phyloP scores from a whole-genome alignment of 1,140 invertebrate genomes.

The Drosophila biarmipes region DNA sequence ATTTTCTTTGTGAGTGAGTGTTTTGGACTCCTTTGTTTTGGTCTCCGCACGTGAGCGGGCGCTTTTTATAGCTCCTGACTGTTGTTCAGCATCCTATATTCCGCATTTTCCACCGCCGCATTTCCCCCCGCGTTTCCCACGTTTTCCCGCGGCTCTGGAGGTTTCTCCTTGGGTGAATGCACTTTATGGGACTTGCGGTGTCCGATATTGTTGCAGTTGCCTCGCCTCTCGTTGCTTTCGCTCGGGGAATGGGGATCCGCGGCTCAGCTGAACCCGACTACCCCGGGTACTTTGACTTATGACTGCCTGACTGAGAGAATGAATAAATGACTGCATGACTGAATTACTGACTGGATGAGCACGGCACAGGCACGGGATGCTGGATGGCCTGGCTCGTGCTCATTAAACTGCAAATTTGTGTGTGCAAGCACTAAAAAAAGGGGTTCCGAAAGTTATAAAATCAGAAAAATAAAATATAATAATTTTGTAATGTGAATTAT shows the following conservation, averaged over 20 bases:
- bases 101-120: background rate
- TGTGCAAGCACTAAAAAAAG: background rate
- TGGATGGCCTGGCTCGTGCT: slow-evolving; percentile 2
- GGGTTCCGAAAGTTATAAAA: too few species aligned
- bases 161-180: slow-evolving; percentile 65
- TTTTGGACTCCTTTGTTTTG: slow-evolving; percentile 58
- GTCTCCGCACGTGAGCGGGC: slow-evolving; percentile 63
- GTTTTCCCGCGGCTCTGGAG: slow-evolving; percentile 29
- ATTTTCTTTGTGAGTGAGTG: slow-evolving; percentile 24
- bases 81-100: background rate
- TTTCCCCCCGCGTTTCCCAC: slow-evolving; percentile 3
- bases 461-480: background rate
- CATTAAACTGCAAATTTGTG: slow-evolving; percentile 1
- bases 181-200: slow-evolving; percentile 63
- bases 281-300: slow-evolving; percentile 42
- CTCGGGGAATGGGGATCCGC: slow-evolving; percentile 17
- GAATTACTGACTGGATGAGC: slow-evolving; percentile 3
- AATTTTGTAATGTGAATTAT: too few species aligned
- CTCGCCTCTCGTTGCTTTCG: slow-evolving; percentile 32
- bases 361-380: background rate
- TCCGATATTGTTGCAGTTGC: slow-evolving; percentile 51
- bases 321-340: slow-evolving; percentile 1
- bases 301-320: slow-evolving; percentile 19
- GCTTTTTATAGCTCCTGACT: slow-evolving; percentile 10
- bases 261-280: slow-evolving; percentile 35